Percentiles rank a stretch among this genome's conserved stretches.
Evolutionary conservation across 2,113 vertebrate genomes (phyloP).

Genomic region (Tylochromis polylepis): DNA sequence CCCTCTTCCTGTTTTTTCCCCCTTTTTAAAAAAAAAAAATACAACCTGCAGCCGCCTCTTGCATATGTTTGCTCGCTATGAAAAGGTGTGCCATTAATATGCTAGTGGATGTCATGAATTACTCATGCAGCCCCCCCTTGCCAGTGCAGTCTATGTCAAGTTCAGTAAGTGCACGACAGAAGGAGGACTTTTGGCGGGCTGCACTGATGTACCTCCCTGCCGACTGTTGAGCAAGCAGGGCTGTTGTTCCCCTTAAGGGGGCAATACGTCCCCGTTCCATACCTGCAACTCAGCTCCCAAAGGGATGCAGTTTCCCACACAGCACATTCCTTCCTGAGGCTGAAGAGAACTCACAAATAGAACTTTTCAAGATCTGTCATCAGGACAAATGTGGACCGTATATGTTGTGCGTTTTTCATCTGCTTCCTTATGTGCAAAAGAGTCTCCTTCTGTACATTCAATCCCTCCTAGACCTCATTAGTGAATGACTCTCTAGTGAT

Average conservation of each 20-base stretch:
- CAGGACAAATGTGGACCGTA: slow-evolving; percentile 16
- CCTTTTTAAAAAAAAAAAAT: slow-evolving; percentile 36
- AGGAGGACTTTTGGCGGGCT: slow-evolving; percentile 12
- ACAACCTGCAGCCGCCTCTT: slow-evolving; percentile 56
- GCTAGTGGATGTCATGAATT: slow-evolving; percentile 69
- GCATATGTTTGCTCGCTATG: slow-evolving; percentile 64
- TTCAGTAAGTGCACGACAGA: slow-evolving; percentile 28
- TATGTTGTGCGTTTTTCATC: slow-evolving; percentile 1
- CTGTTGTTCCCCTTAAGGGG: slow-evolving; percentile 43
- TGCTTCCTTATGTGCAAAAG: background rate
- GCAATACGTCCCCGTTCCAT: slow-evolving; percentile 22
- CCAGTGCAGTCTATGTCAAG: slow-evolving; percentile 22
- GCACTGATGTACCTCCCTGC: background rate
- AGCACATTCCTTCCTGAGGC: slow-evolving; percentile 31
- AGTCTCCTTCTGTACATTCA: background rate
- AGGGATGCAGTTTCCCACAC: slow-evolving; percentile 13
- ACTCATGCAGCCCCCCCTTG: slow-evolving; percentile 33
- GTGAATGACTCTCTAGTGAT: slow-evolving; percentile 17
- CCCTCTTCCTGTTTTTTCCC: slow-evolving; percentile 45
- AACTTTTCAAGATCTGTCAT: slow-evolving; percentile 34
- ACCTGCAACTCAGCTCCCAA: slow-evolving; percentile 61
- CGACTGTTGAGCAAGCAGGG: slow-evolving; percentile 3
- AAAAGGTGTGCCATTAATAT: slow-evolving; percentile 75
- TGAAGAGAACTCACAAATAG: slow-evolving; percentile 41
- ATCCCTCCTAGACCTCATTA: slow-evolving; percentile 51